Conservation (phyloP, 2,797 vertebrate species). For the Artibeus jamaicensis region DNA sequence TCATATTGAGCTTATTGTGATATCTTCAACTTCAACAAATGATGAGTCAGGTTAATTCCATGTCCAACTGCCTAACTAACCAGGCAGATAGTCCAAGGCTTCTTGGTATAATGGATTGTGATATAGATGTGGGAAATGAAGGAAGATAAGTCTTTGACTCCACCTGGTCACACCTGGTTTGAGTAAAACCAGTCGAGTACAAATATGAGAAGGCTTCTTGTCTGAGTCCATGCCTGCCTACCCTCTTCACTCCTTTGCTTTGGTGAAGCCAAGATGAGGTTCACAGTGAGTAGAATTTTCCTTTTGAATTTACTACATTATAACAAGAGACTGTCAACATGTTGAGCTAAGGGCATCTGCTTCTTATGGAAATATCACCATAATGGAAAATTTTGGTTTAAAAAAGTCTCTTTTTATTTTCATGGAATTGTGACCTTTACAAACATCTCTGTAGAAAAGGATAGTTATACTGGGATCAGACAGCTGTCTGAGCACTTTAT, state of each 20-base stretch:
- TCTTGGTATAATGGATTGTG: not conserved
- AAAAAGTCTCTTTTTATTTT: not conserved
- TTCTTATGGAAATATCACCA: not conserved
- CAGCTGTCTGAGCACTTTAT: not conserved
- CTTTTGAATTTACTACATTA: not conserved
- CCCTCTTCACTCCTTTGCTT: not conserved
- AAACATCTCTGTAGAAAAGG: not conserved
- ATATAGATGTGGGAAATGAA: not conserved
- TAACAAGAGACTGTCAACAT: not conserved
- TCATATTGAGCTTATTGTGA: conserved; percentile 35
- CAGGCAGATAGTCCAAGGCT: conserved; percentile 8
- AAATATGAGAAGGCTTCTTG: conserved; percentile 60
- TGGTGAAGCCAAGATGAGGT: conserved; percentile 76
- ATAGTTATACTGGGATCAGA: not conserved
- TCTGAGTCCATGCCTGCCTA: not conserved
- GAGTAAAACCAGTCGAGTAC: conserved; percentile 52
- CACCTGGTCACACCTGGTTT: conserved; percentile 55
- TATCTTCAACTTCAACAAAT: conserved; percentile 46
- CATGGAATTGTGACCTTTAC: not conserved
- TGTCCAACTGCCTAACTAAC: not conserved
- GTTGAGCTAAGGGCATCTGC: not conserved
- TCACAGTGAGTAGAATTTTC: conserved; percentile 74
- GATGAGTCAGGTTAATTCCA: conserved; percentile 32
- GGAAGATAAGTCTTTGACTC: conserved; percentile 58
- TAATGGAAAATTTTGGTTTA: not conserved